phyloP scores from a whole-genome alignment of 2,888 invertebrate species.

The Helobdella robusta region DNA sequence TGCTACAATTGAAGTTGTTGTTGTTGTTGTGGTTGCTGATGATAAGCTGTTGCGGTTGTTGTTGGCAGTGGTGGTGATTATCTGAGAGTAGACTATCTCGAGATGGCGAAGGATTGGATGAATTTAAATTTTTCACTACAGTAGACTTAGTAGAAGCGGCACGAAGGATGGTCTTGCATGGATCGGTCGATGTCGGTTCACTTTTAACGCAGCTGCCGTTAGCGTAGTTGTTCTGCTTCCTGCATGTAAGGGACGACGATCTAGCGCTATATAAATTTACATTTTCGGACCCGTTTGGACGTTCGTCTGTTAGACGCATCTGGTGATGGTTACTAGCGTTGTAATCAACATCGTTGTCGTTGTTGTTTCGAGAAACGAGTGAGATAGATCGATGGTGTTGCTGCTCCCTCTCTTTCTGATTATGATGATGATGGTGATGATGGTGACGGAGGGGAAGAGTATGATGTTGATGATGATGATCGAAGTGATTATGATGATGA shows the following conservation, averaged over 20 bases:
- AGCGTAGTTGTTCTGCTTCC: conserved; percentile 7
- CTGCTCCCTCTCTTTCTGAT: conserved; percentile 1
- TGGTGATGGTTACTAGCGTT: background rate
- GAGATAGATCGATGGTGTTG: conserved; percentile 6
- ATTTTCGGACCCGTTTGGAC: background rate
- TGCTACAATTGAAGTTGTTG: no score
- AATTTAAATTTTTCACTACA: no score
- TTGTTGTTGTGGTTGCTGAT: conserved; percentile 9
- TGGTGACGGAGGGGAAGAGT: conserved; percentile 85
- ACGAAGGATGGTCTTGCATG: no score
- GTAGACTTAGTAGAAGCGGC: no score
- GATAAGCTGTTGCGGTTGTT: background rate
- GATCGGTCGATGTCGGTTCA: no score
- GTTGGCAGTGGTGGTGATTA: background rate
- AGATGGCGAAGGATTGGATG: no score
- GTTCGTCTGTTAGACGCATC: no score
- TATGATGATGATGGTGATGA: conserved; percentile 57
- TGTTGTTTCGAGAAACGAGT: background rate
- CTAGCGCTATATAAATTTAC: background rate
- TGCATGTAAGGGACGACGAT: conserved; percentile 4
- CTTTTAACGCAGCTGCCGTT: background rate
- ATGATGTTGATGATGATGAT: no score
- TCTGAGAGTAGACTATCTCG: background rate
- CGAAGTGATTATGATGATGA: no score
- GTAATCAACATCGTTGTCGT: background rate